These are phyloP conservation scores for Ostrea edulis DNA, from an alignment of 1,140 invertebrate genomes.

Conservation along the genomic window DNA sequence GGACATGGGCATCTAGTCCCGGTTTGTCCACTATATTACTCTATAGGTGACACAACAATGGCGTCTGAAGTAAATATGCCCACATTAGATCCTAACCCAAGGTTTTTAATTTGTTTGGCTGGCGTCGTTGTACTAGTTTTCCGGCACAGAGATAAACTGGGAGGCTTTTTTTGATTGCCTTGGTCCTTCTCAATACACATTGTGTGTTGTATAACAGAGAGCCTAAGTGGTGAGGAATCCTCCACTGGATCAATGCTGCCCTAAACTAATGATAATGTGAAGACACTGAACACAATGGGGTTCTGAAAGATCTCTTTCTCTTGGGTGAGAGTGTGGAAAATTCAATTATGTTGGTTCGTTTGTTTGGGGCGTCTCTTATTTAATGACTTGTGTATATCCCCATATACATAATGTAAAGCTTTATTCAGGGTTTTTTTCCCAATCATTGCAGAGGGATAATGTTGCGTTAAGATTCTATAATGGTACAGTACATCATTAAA, in stretches of 20 bases:
- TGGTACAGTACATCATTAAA: too few species aligned
- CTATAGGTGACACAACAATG: too few species aligned
- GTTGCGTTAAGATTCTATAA: too few species aligned
- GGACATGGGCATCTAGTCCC: too few species aligned
- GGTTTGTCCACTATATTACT: too few species aligned
- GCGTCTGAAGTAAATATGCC: background rate
- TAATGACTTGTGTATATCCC: background rate
- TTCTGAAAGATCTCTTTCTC: constrained; percentile 1
- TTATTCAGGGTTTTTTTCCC: too few species aligned
- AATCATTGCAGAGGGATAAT: too few species aligned
- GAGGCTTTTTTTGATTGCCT: background rate
- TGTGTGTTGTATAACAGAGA: background rate
- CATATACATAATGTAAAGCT: too few species aligned
- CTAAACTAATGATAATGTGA: background rate
- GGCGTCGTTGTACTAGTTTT: background rate
- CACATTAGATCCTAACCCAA: background rate
- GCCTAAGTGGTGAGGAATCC: background rate
- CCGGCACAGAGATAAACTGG: background rate
- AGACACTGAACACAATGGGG: background rate
- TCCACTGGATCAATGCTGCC: background rate
- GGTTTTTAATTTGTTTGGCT: background rate
- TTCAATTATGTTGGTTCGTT: background rate
- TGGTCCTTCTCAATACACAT: background rate
- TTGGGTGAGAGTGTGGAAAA: background rate
- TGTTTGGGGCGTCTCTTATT: background rate